phyloP scores from a whole-genome alignment of 1,140 invertebrate species.

The Sarcophaga peregrina region DNA sequence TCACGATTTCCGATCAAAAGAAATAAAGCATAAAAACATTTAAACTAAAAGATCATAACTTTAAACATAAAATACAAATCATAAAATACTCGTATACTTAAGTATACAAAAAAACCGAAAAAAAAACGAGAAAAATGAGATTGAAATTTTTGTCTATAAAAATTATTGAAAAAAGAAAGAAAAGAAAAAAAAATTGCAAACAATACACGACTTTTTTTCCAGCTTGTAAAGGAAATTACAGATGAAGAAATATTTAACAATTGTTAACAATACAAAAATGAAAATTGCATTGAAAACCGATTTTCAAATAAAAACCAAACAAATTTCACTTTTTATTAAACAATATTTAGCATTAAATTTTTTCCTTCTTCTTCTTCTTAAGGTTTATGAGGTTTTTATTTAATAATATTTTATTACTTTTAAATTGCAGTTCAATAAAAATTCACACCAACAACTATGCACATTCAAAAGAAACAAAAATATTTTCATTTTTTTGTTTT shows the following conservation, averaged over 20 bases:
- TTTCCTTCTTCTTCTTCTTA: background rate
- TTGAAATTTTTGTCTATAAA: slow-evolving; percentile 17
- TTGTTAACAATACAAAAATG: slow-evolving; percentile 25
- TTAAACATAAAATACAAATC: background rate
- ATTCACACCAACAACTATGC: background rate
- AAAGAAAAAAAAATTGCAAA: background rate
- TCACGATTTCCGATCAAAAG: slow-evolving; percentile 24
- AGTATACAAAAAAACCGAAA: too few relatives aligned
- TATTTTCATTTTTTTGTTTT: too few relatives aligned
- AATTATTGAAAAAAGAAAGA: too few relatives aligned
- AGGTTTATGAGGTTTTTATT: slow-evolving; percentile 7
- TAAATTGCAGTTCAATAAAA: slow-evolving; percentile 7
- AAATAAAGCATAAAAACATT: slow-evolving; percentile 16
- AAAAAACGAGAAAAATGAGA: slow-evolving; percentile 21
- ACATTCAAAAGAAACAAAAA: too few relatives aligned
- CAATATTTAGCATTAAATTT: slow-evolving; percentile 25
- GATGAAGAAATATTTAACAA: slow-evolving; percentile 1
- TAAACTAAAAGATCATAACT: slow-evolving; percentile 22
- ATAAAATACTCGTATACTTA: background rate
- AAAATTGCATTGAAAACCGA: background rate
- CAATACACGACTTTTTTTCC: slow-evolving; percentile 3
- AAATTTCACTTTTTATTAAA: slow-evolving; percentile 27
- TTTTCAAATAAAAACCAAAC: background rate
- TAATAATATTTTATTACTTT: slow-evolving; percentile 28
- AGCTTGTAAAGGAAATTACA: background rate